phyloP scores from a whole-genome alignment of 2,888 invertebrate genomes.

The Rhingia rostrata region DNA sequence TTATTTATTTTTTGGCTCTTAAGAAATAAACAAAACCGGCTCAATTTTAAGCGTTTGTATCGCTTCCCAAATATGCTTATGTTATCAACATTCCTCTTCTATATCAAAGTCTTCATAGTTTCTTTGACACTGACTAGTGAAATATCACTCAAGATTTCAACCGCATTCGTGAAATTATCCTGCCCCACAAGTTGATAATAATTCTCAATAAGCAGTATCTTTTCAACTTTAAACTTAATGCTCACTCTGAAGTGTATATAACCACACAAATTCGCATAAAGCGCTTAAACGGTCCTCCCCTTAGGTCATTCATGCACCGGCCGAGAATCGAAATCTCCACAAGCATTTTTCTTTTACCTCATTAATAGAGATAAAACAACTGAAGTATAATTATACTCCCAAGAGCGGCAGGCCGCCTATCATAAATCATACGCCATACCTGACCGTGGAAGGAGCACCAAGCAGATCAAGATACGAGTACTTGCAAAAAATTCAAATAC shows the following conservation, averaged over 20 bases:
- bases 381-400: conserved; percentile 59
- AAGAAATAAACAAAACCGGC: no score
- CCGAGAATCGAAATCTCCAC: conserved; percentile 26
- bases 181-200: conserved; percentile 1
- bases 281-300: conserved; percentile 33
- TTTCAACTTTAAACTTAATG: conserved; percentile 7
- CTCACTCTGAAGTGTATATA: neutral
- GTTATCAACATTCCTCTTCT: no score
- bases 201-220: neutral
- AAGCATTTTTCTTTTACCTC: conserved; percentile 69
- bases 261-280: conserved; percentile 20
- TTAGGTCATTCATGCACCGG: conserved; percentile 18
- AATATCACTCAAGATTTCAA: no score
- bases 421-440: conserved; percentile 69
- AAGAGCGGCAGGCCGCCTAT: conserved; percentile 32
- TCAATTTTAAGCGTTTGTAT: no score
- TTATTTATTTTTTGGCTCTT: no score
- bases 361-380: conserved; percentile 68
- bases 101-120: no score
- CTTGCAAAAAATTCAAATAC: neutral
- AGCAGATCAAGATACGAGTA: conserved; percentile 4
- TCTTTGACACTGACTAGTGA: no score
- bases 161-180: no score
- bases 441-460: conserved; percentile 32
- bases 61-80: no score